Evolutionary conservation across 1,140 invertebrate genomes (phyloP).

Genomic region (Polyergus mexicanus): DNA sequence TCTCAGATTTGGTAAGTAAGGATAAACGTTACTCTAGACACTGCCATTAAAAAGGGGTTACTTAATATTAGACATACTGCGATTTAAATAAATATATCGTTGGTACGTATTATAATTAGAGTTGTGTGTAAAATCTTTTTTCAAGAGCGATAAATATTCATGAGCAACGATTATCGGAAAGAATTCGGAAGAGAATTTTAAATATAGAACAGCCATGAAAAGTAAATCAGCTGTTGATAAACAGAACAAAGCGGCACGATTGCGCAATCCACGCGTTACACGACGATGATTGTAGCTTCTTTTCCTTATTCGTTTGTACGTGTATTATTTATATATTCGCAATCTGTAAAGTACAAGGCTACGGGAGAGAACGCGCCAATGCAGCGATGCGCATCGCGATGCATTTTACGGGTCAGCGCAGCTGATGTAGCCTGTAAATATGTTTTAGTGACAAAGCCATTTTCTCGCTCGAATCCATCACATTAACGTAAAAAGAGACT

Average conservation of each 20-base stretch:
- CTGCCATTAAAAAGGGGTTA: not conserved
- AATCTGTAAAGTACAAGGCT: slow-evolving; percentile 71
- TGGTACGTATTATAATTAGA: not conserved
- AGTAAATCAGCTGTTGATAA: slow-evolving; percentile 73
- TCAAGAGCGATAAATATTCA: not conserved
- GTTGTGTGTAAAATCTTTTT: not conserved
- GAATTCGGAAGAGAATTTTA: not conserved
- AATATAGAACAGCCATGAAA: not conserved
- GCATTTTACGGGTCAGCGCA: slow-evolving; percentile 16
- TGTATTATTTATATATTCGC: slow-evolving; percentile 31
- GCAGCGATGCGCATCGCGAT: not conserved
- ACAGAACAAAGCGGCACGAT: slow-evolving; percentile 41
- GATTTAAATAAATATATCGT: not conserved
- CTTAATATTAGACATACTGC: not conserved
- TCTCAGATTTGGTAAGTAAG: not conserved
- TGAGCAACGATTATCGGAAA: not conserved
- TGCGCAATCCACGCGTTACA: slow-evolving; percentile 68
- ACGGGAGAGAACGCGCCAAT: slow-evolving; percentile 2
- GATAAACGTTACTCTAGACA: not conserved
- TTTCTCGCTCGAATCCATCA: slow-evolving; percentile 22
- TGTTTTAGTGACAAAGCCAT: slow-evolving; percentile 5
- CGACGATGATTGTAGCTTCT: slow-evolving; percentile 38
- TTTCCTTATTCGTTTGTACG: slow-evolving; percentile 39
- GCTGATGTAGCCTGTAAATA: not conserved
- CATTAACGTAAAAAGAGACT: slow-evolving; percentile 14